A percentile compares a stretch with the other conserved stretches of the same genome.
phyloP scores from a whole-genome alignment of 1,140 invertebrate species.

The Tribolium castaneum region DNA sequence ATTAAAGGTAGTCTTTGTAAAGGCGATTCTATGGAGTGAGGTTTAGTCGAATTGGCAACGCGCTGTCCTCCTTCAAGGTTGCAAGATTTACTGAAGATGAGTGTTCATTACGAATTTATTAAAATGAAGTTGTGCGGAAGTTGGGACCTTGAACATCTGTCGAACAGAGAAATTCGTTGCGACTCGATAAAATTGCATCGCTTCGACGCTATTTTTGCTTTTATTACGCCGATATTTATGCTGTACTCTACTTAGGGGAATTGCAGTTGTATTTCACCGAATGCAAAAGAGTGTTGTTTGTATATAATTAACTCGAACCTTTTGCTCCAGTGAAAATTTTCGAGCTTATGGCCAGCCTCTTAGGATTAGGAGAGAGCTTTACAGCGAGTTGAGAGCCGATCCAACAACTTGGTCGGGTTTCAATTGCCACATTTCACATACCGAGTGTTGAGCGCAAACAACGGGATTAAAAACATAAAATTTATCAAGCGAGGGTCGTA shows the following conservation, averaged over 20 bases:
- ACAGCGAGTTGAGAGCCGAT: background rate
- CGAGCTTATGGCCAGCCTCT: slow-evolving; percentile 6
- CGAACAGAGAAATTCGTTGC: background rate
- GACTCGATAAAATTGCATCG: background rate
- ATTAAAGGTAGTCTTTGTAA: slow-evolving; percentile 7
- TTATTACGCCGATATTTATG: background rate
- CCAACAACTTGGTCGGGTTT: background rate
- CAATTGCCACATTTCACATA: background rate
- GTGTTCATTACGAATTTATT: background rate
- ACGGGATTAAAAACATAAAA: too few relatives aligned
- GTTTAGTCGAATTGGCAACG: background rate
- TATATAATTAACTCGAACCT: background rate
- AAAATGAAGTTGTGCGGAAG: too few relatives aligned
- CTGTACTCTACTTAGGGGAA: background rate
- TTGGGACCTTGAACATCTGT: background rate
- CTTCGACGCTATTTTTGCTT: background rate
- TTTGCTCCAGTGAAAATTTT: background rate
- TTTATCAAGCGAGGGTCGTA: too few relatives aligned
- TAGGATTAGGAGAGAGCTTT: slow-evolving; percentile 14
- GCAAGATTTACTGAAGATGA: background rate
- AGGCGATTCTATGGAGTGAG: background rate
- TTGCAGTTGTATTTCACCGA: background rate
- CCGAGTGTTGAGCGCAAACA: background rate
- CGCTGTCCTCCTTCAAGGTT: background rate
- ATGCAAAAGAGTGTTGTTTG: background rate